These are phyloP conservation scores for Tenualosa ilisha DNA, from an alignment of 2,797 vertebrate species.

Conservation along the genomic window DNA sequence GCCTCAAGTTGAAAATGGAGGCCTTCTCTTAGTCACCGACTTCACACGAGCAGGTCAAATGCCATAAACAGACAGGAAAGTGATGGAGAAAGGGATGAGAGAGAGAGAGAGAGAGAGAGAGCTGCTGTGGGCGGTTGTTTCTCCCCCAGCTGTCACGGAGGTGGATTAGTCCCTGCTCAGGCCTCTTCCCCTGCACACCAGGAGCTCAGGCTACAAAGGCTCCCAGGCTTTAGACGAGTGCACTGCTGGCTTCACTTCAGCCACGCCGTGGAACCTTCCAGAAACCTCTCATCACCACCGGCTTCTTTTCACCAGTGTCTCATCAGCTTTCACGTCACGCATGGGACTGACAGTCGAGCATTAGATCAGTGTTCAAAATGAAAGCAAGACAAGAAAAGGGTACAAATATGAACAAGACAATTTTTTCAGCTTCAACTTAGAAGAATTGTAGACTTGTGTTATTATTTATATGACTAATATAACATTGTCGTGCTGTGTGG, in stretches of 20 bases:
- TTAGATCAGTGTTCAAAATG: too few species aligned
- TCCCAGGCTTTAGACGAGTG: conserved; percentile 65
- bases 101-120: too few species aligned
- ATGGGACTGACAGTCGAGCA: too few species aligned
- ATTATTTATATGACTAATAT: not conserved
- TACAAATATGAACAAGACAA: too few species aligned
- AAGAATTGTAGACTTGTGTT: not conserved
- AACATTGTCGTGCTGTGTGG: not conserved
- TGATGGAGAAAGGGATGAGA: not conserved
- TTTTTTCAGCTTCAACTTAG: not conserved
- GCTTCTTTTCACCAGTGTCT: too few species aligned
- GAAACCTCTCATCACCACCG: not conserved
- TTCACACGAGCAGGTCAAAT: not conserved
- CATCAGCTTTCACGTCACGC: too few species aligned
- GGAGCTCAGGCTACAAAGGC: conserved; percentile 51
- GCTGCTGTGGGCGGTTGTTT: not conserved
- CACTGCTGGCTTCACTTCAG: not conserved
- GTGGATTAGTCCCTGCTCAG: conserved; percentile 62
- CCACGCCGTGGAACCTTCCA: not conserved
- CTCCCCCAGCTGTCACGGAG: conserved; percentile 48
- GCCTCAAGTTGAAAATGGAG: not conserved
- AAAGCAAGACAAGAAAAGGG: not conserved
- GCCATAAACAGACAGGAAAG: not conserved
- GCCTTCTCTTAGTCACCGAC: not conserved
- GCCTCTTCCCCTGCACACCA: conserved; percentile 42